These are phyloP conservation scores for Hyposoter dolosus DNA, from an alignment of 2,888 invertebrate genomes.

Conservation along the genomic window DNA sequence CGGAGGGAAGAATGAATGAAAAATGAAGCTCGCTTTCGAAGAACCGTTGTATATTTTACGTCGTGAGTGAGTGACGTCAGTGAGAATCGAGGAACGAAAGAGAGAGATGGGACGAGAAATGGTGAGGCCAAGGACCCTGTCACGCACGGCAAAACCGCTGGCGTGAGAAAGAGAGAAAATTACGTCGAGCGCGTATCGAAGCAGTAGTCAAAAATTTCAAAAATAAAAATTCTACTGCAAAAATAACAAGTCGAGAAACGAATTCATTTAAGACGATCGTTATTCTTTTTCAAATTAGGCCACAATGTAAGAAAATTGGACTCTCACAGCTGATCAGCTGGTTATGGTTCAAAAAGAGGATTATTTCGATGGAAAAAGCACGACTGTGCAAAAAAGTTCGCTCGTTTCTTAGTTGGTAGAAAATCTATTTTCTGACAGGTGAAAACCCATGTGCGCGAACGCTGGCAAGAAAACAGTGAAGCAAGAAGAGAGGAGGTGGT, in stretches of 20 bases:
- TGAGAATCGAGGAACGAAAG: slow-evolving; percentile 23
- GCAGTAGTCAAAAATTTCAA: background rate
- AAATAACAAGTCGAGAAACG: slow-evolving; percentile 4
- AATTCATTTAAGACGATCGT: background rate
- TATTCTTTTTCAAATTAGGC: background rate
- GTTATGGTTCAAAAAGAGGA: background rate
- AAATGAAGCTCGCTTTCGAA: slow-evolving; percentile 22
- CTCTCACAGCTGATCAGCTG: background rate
- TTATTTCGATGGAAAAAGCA: background rate
- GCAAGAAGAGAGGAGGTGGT: slow-evolving; percentile 44
- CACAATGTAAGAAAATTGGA: background rate
- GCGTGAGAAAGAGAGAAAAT: slow-evolving; percentile 18
- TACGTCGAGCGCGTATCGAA: background rate
- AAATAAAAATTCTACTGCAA: background rate
- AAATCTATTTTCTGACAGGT: slow-evolving; percentile 65
- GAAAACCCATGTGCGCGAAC: slow-evolving; percentile 66
- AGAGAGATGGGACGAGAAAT: slow-evolving; percentile 38
- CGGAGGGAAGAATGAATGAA: slow-evolving; percentile 46
- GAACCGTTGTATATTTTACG: slow-evolving; percentile 37
- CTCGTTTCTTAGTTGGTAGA: slow-evolving; percentile 24
- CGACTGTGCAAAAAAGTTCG: background rate
- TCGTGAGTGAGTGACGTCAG: slow-evolving; percentile 58
- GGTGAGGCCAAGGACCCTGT: slow-evolving; percentile 70
- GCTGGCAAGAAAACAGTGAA: slow-evolving; percentile 34
- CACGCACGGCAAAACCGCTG: slow-evolving; percentile 52